Percentiles rank a stretch among this genome's conserved stretches.
These are phyloP conservation scores for Andrena camellia DNA, from an alignment of 2,888 invertebrate genomes.

Conservation along the genomic window DNA sequence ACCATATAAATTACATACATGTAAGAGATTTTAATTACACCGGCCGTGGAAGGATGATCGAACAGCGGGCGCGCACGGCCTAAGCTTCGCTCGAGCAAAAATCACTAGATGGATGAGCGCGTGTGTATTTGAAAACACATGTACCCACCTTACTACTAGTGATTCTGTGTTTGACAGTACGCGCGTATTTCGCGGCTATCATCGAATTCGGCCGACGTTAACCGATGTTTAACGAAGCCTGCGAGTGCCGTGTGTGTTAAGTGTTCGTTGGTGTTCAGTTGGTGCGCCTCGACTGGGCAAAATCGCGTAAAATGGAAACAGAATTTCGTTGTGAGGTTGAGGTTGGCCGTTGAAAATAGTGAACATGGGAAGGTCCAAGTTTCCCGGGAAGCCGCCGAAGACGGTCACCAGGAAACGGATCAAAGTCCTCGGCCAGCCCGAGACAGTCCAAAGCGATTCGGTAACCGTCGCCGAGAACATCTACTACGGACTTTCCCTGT, in stretches of 20 bases:
- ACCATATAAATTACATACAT: neutral
- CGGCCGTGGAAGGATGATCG: neutral
- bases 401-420: conserved; percentile 94
- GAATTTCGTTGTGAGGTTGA: conserved; percentile 78
- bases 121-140: conserved; percentile 51
- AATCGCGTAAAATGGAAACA: conserved; percentile 81
- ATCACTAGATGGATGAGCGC: conserved; percentile 55
- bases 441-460: conserved; percentile 85
- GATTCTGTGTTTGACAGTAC: conserved; percentile 76
- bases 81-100: conserved; percentile 38
- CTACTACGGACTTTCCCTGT: conserved; percentile 84
- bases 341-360: conserved; percentile 87
- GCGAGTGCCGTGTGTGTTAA: conserved; percentile 70
- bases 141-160: conserved; percentile 66
- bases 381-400: conserved; percentile 95
- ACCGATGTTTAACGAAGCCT: conserved; percentile 72
- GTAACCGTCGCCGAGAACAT: conserved; percentile 86
- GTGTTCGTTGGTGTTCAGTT: conserved; percentile 77
- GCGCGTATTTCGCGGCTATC: conserved; percentile 80
- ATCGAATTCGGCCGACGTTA: conserved; percentile 70
- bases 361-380: conserved; percentile 93
- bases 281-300: conserved; percentile 75
- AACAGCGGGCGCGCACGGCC: conserved; percentile 2
- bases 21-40: neutral
- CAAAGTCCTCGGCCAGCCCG: conserved; percentile 90